Evolutionary conservation across 2,888 invertebrate genomes (phyloP).

Genomic region (Noctua janthina): DNA sequence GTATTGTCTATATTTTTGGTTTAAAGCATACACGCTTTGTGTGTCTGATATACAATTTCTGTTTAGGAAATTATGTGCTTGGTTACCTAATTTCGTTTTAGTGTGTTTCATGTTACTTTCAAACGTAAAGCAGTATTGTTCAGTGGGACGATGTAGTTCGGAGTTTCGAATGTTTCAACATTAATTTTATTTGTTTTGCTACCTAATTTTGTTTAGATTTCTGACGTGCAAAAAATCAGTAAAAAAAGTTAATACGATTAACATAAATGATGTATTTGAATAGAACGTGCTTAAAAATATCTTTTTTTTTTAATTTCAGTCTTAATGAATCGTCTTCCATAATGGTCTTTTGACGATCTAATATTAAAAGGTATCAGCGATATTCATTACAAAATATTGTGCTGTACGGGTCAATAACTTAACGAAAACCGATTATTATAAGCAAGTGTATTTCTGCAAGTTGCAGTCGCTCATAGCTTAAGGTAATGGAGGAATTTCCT

Average conservation of each 20-base stretch:
- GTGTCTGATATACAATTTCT: conserved; percentile 61
- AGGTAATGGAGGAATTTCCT: background rate
- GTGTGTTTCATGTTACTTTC: conserved; percentile 50
- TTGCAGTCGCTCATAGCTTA: conserved; percentile 12
- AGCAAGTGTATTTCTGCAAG: background rate
- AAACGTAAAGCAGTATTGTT: conserved; percentile 51
- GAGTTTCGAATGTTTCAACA: conserved; percentile 34
- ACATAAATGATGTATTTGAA: background rate
- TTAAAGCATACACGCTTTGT: conserved; percentile 65
- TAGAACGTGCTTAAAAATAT: background rate
- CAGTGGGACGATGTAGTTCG: conserved; percentile 24
- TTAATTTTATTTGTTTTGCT: conserved; percentile 34
- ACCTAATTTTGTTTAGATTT: conserved; percentile 23
- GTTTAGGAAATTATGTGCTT: conserved; percentile 59
- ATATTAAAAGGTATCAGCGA: background rate
- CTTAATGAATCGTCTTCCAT: background rate
- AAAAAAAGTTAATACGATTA: background rate
- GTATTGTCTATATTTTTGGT: conserved; percentile 78
- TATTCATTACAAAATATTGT: background rate
- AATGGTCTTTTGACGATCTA: background rate
- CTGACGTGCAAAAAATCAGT: background rate
- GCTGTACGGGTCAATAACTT: background rate
- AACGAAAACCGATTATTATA: background rate
- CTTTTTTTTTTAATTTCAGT: background rate
- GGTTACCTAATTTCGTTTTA: conserved; percentile 62